Evolutionary conservation across 2,888 invertebrate genomes (phyloP).

Genomic region (Timandra comae): DNA sequence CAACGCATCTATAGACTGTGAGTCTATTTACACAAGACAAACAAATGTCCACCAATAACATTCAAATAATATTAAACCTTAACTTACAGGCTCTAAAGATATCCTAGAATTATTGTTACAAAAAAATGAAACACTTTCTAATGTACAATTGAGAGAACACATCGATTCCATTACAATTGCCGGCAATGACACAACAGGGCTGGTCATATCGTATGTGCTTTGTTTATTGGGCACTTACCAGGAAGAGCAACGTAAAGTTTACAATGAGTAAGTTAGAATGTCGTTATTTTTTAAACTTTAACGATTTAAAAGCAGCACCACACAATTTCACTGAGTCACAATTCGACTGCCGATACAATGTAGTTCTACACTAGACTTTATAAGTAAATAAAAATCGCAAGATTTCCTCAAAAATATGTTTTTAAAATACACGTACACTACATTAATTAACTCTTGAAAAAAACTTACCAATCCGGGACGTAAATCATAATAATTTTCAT

Average conservation of each 20-base stretch:
- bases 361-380: too few species aligned
- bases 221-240: constrained; percentile 47
- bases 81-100: constrained; percentile 36
- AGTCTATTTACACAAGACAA: constrained; percentile 5
- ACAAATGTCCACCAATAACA: background rate
- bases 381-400: too few species aligned
- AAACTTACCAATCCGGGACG: too few species aligned
- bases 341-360: too few species aligned
- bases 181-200: constrained; percentile 69
- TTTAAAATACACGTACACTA: too few species aligned
- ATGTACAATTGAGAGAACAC: constrained; percentile 73
- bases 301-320: too few species aligned
- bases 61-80: constrained; percentile 6
- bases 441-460: too few species aligned
- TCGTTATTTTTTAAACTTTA: background rate
- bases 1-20: too few species aligned
- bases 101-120: constrained; percentile 62
- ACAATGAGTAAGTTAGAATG: constrained; percentile 39
- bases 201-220: constrained; percentile 53
- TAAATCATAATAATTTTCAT: too few species aligned
- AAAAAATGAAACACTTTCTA: constrained; percentile 53
- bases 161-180: constrained; percentile 77
- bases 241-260: constrained; percentile 37
- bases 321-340: too few species aligned
- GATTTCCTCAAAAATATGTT: too few species aligned